These are phyloP conservation scores for Falcunculus frontatus DNA, from an alignment of 2,113 vertebrate genomes.

Conservation along the genomic window DNA sequence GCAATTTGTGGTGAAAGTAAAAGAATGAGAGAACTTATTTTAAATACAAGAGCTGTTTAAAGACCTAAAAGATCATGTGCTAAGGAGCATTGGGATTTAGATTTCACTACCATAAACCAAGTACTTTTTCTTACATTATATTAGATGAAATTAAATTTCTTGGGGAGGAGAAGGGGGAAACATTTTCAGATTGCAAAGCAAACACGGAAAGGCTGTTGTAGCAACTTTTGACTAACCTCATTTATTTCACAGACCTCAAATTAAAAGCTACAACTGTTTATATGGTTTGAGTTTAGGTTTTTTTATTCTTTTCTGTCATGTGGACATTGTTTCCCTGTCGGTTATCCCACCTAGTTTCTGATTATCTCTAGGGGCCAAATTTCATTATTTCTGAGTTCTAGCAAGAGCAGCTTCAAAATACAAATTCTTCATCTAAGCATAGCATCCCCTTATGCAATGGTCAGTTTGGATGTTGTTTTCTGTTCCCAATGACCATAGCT, in stretches of 20 bases:
- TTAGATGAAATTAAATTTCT: neutral
- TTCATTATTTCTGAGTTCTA: neutral
- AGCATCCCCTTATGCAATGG: rapidly evolving
- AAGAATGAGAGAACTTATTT: neutral
- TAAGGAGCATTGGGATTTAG: neutral
- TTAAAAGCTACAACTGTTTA: neutral
- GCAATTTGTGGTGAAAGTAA: neutral
- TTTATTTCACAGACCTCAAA: neutral
- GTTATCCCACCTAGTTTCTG: neutral
- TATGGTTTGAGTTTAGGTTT: neutral
- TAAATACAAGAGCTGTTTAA: neutral
- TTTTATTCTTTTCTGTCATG: neutral
- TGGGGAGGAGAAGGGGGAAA: neutral
- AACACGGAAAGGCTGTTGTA: neutral
- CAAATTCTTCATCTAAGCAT: neutral
- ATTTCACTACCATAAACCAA: neutral
- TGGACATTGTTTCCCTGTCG: neutral
- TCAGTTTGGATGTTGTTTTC: neutral
- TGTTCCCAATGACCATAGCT: neutral
- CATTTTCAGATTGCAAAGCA: neutral
- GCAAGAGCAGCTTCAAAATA: neutral
- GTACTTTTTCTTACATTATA: neutral
- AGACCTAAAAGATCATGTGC: neutral
- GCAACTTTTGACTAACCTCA: neutral
- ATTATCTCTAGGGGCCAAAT: neutral